Evolutionary conservation across 2,113 vertebrate species (phyloP), one percentile per base, ranked within the genome.

Genomic region (Pelodiscus sinensis): DNA sequence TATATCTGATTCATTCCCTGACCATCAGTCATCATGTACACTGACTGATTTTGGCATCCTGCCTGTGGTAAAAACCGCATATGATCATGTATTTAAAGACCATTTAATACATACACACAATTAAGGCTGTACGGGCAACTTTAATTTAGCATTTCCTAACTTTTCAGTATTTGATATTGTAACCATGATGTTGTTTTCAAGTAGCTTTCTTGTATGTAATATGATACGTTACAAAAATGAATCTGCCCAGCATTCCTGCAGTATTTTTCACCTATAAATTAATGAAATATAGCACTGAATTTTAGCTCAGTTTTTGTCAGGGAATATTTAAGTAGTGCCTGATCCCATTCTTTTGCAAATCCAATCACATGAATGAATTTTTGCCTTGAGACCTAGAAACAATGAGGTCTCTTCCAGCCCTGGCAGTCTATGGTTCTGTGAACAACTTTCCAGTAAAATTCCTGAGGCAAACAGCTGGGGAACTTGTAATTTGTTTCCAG

Each of bases 1-100:
- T 31, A 2, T 15, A 84, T 25, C 2, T 94, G 90, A 94, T 81
- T 96, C 79, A 94, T 89, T 94, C 95, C 95, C 89, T 82, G 87
- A 35, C 52, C 75, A 2, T 73, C 77, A 51, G 6, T 73, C 0
- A 0, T 89, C 77, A 57, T 57, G 0, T 80, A 68, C 21, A 0
- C 55, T 0, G 0, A 10, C 18, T 55, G 62, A 65, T 13, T 7
- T 57, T 57, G 29, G 29, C 6, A 90, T 91, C 52, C 35, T 88
- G 21, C 58, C 2, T 24, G 56, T 57, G 18, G 2, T 50, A 25
- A 88, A 21, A 58, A 4, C 54, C 84, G 2, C 35, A 18, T 31
- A 18, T 68, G 65, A 51, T 75, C 80, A 87, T n/a, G 25, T 24
- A 35, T 27, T 19, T 51, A 24, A 5, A 68, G 19, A n/a, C 50